Conservation (phyloP, 2,113 vertebrate species). For the Tympanuchus pallidicinctus region DNA sequence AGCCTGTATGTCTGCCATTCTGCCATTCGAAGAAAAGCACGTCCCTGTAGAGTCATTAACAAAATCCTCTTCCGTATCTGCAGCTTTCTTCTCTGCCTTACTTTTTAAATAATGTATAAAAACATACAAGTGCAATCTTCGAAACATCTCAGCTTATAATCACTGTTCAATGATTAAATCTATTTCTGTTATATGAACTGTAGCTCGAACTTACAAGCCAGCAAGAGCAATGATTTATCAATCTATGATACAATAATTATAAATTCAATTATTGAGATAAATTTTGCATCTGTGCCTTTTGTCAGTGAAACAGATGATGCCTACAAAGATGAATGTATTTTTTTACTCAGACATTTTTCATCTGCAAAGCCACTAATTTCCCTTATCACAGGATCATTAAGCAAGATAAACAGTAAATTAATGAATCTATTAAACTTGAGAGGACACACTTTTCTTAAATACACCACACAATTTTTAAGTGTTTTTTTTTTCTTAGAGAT, state of each 20-base stretch:
- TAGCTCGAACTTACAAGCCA: constrained; percentile 51
- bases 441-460: neutral
- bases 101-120: neutral
- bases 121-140: neutral
- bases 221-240: constrained; percentile 55
- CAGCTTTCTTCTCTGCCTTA: neutral
- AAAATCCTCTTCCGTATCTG: neutral
- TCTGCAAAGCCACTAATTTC: constrained; percentile 47
- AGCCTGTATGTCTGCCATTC: neutral
- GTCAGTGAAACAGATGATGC: constrained; percentile 60
- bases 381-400: constrained; percentile 43
- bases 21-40: neutral
- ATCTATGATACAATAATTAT: constrained; percentile 75
- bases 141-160: constrained; percentile 36
- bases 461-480: neutral
- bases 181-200: constrained; percentile 48
- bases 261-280: constrained; percentile 79
- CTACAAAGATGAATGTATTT: constrained; percentile 57
- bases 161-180: constrained; percentile 11
- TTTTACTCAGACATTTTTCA: constrained; percentile 65
- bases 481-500: neutral
- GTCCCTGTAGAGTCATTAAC: neutral
- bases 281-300: constrained; percentile 76
- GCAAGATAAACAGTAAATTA: constrained; percentile 37
- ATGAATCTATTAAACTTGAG: neutral